Evolutionary conservation across 2,113 vertebrate species (phyloP).

Genomic region (Benthochromis sp.): DNA sequence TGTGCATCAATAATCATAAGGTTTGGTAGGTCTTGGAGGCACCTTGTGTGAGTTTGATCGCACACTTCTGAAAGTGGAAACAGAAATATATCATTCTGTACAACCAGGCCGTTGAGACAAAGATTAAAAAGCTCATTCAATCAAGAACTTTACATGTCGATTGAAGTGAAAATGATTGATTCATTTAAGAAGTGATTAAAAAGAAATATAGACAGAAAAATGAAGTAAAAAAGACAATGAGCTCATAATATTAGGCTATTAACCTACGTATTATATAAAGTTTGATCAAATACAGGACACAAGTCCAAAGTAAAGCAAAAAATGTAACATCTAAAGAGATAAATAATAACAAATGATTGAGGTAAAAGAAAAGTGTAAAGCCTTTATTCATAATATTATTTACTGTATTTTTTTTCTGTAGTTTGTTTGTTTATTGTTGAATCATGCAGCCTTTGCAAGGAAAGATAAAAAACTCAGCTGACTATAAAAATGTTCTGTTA

Average conservation of each 20-base stretch:
- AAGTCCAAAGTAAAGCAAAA: background rate
- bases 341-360: background rate
- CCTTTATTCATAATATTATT: background rate
- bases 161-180: background rate
- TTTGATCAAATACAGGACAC: background rate
- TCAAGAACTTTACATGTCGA: background rate
- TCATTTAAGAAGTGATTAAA: background rate
- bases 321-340: background rate
- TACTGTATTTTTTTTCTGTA: background rate
- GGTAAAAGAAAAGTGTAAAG: background rate
- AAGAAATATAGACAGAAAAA: background rate
- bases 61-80: background rate
- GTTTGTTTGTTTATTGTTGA: background rate
- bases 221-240: background rate
- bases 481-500: background rate
- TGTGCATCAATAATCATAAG: background rate
- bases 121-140: background rate
- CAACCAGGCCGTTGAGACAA: background rate
- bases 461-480: background rate
- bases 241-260: accelerated
- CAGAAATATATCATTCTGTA: background rate
- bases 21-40: background rate
- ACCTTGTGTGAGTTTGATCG: background rate
- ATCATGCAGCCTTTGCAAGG: background rate
- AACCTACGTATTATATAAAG: background rate